Base-by-base conservation (phyloP, 2,888 invertebrate species). In the Leptura quadrifasciata region DNA sequence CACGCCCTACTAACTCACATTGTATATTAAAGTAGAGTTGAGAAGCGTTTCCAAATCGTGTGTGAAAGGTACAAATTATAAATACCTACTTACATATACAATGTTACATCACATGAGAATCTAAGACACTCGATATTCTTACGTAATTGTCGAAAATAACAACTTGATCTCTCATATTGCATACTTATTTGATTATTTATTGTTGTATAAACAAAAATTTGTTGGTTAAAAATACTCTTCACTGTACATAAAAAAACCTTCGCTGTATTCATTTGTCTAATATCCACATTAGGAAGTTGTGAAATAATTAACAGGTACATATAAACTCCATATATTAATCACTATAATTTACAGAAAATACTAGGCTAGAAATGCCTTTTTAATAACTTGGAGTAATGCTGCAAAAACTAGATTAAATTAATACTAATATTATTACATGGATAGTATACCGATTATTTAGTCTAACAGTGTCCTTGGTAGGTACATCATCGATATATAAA, bases 331-430 rank as follows among this genome's bases (percentile, higher is more conserved):
- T 39, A 63, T 9, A 39, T 39, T 47, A 31, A 54, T 55, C 27
- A 74, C 24, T 54, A 55, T 63, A 61, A 31, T 67, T 54, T 68
- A 68, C n/a, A 60, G 12, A 68, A 18, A 31, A 31, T 6, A 21
- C 63, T 20, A 63, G 63, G 63, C 63, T 39, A 39, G 35, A 18
- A 35, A 35, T 61, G 27, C 57, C 10, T n/a, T 35, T 55, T 17
- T 27, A 21, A 3, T 12, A 24, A 65, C 52, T 27, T 65, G 65
- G 65, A 65, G 52, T 21, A 65, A 21, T 24, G 52, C 24, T 21
- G 65, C 17, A 21, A 65, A 65, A 65, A 65, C 24, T 24, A 47
- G 47, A 65, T 52, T 24, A 47, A 24, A 65, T 52, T 52, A 65
- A 65, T 65, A 65, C 52, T 54, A 65, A 52, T 52, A 21, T 47